These are phyloP conservation scores for Cataglyphis albicans DNA, from an alignment of 2,888 invertebrate species.

Conservation along the genomic window DNA sequence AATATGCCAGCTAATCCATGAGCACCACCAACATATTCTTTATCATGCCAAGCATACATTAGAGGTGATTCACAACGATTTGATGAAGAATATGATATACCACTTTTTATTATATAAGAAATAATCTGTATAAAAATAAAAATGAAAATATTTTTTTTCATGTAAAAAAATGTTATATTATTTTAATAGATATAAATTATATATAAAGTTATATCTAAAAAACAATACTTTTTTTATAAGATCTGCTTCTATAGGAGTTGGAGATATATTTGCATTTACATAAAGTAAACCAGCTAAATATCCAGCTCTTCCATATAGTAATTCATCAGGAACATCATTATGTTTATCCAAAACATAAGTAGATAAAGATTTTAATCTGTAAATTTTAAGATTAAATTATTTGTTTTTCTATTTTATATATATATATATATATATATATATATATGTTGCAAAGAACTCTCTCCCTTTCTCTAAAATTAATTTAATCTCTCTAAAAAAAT, in stretches of 20 bases:
- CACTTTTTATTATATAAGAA: slow-evolving; percentile 88
- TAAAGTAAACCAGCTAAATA: slow-evolving; percentile 93
- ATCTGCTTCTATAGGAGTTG: slow-evolving; percentile 88
- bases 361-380: slow-evolving; percentile 88
- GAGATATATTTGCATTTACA: slow-evolving; percentile 89
- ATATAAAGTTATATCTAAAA: background rate
- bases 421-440: too few species aligned
- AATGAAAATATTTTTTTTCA: too few species aligned
- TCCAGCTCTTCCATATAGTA: slow-evolving; percentile 94
- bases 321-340: slow-evolving; percentile 91
- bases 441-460: background rate
- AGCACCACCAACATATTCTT: slow-evolving; percentile 95
- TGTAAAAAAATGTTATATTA: slow-evolving; percentile 31
- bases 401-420: background rate
- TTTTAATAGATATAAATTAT: slow-evolving; percentile 2
- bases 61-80: slow-evolving; percentile 89
- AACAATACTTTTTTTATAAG: slow-evolving; percentile 86
- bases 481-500: too few species aligned
- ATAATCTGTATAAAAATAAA: slow-evolving; percentile 87
- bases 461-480: too few species aligned
- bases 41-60: slow-evolving; percentile 95
- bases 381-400: slow-evolving; percentile 67
- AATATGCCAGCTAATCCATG: slow-evolving; percentile 96
- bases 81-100: slow-evolving; percentile 88
- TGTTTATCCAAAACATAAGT: slow-evolving; percentile 87